phyloP scores from a whole-genome alignment of 2,797 vertebrate species.

The Molossus alvarezi region DNA sequence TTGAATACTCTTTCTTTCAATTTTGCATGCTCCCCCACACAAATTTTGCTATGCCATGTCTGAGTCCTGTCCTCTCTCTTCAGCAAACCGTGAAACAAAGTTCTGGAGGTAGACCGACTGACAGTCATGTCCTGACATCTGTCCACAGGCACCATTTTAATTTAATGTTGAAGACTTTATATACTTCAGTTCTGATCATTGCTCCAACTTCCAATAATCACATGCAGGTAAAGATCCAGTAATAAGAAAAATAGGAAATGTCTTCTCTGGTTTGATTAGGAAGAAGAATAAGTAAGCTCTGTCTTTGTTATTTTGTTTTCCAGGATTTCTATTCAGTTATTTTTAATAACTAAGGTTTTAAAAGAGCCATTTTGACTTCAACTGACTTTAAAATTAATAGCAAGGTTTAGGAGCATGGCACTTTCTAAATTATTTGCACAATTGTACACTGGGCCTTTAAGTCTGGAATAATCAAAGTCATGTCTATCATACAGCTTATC shows the following conservation, averaged over 20 bases:
- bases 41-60: not conserved
- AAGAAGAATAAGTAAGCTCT: not conserved
- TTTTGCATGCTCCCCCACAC: not conserved
- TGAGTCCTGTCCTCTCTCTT: not conserved
- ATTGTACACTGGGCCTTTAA: constrained; percentile 28
- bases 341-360: constrained; percentile 9
- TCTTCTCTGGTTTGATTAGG: not conserved
- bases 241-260: not conserved
- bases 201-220: not conserved
- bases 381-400: constrained; percentile 51
- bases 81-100: not conserved
- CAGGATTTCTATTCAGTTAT: constrained; percentile 15
- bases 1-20: not conserved
- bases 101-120: not conserved
- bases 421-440: constrained; percentile 30
- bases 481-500: not conserved
- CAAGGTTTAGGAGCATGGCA: not conserved
- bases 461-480: constrained; percentile 3
- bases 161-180: constrained; percentile 35
- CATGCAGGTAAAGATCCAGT: not conserved
- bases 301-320: constrained; percentile 25
- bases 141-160: constrained; percentile 23
- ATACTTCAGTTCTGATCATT: constrained; percentile 15
- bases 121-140: not conserved
- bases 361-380: not conserved